These are phyloP conservation scores for Nephrotoma appendiculata DNA, from an alignment of 2,888 invertebrate species.

Conservation along the genomic window DNA sequence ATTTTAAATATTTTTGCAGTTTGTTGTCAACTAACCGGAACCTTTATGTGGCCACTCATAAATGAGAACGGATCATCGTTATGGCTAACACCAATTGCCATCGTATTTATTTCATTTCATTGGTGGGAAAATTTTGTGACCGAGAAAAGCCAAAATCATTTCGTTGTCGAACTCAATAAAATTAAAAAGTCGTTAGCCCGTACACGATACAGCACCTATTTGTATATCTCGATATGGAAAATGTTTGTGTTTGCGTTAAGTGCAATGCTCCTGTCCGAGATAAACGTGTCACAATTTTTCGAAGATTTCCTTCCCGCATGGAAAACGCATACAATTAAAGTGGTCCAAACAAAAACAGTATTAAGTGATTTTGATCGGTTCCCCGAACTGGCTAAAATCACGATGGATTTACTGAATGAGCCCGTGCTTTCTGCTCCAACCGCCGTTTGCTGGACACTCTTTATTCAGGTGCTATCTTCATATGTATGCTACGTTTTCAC, in stretches of 20 bases:
- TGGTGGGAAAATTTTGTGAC: constrained; percentile 78
- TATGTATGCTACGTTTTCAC: constrained; percentile 51
- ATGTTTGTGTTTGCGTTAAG: constrained; percentile 52
- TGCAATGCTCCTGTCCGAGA: constrained; percentile 40
- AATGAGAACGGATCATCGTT: constrained; percentile 36
- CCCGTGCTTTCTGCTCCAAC: constrained; percentile 16
- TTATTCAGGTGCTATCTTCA: constrained; percentile 50
- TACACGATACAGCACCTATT: constrained; percentile 58
- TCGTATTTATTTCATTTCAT: constrained; percentile 53
- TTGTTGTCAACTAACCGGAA: constrained; percentile 47
- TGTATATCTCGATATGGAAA: constrained; percentile 61
- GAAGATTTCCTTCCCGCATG: constrained; percentile 36
- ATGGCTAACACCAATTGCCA: constrained; percentile 50
- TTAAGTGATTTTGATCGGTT: background rate
- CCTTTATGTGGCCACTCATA: constrained; percentile 52
- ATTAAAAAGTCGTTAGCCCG: constrained; percentile 22
- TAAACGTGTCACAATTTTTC: constrained; percentile 29
- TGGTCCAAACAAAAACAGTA: constrained; percentile 14
- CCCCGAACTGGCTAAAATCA: constrained; percentile 31
- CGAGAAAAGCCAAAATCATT: constrained; percentile 18
- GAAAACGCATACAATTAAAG: constrained; percentile 35
- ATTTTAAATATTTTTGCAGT: constrained; percentile 43
- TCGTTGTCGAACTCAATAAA: background rate
- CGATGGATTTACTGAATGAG: constrained; percentile 22
- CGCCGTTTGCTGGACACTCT: constrained; percentile 39